Percentiles rank a stretch among this genome's conserved stretches.
These are phyloP conservation scores for Himalopsyche tibetana DNA, from an alignment of 2,888 invertebrate genomes.

Conservation along the genomic window DNA sequence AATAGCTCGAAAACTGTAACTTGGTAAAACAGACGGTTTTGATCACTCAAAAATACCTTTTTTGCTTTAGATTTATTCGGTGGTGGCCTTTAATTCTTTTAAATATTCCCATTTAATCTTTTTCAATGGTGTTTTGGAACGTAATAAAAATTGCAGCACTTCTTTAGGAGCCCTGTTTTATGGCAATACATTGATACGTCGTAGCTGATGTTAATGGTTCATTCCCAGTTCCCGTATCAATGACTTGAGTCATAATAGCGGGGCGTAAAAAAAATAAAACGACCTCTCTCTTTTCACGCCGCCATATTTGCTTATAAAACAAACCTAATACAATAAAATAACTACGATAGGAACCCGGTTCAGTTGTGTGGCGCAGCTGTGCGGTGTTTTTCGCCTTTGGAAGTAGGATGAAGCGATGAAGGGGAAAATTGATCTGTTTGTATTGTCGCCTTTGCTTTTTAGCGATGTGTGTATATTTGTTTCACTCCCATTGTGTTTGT, in stretches of 20 bases:
- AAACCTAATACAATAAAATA: slow-evolving; percentile 12
- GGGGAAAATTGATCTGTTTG: slow-evolving; percentile 16
- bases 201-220: too few relatives aligned
- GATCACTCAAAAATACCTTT: too few relatives aligned
- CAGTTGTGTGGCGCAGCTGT: not conserved
- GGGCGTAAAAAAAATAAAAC: not conserved
- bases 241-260: not conserved
- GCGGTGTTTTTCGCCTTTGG: not conserved
- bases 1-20: too few relatives aligned
- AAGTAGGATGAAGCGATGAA: not conserved
- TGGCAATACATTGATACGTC: too few relatives aligned
- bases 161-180: too few relatives aligned
- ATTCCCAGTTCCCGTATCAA: too few relatives aligned
- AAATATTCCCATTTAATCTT: too few relatives aligned
- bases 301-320: slow-evolving; percentile 18
- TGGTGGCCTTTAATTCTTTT: too few relatives aligned
- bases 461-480: not conserved
- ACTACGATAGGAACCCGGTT: not conserved
- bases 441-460: slow-evolving; percentile 11
- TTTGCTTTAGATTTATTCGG: too few relatives aligned
- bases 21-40: too few relatives aligned
- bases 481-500: not conserved
- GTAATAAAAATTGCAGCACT: too few relatives aligned
- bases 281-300: not conserved
- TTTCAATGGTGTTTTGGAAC: too few relatives aligned